These are phyloP conservation scores for Datnioides undecimradiatus DNA, from an alignment of 2,113 vertebrate species.

Conservation along the genomic window DNA sequence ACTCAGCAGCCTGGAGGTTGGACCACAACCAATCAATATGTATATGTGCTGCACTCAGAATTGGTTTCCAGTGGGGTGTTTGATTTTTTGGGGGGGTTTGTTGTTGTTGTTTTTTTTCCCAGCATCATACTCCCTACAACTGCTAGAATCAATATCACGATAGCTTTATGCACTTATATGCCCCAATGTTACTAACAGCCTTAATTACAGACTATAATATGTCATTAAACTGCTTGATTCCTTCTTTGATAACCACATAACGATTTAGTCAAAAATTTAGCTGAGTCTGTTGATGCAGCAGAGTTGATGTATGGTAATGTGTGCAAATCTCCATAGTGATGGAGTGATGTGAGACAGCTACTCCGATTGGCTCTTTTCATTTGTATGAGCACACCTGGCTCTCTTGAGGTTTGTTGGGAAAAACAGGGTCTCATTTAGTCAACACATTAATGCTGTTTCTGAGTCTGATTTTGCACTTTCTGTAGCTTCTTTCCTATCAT, in stretches of 20 bases:
- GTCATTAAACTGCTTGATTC: too few relatives aligned
- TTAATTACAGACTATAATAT: background rate
- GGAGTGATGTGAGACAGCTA: conserved; percentile 39
- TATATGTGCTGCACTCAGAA: background rate
- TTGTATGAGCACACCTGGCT: conserved; percentile 63
- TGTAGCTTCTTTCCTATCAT: background rate
- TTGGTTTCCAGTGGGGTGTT: background rate
- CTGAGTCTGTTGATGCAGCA: conserved; percentile 11
- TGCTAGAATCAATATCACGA: background rate
- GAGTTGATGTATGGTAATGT: conserved; percentile 62
- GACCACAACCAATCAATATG: conserved; percentile 3
- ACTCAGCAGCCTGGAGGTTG: conserved; percentile 2
- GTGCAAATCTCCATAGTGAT: conserved; percentile 76
- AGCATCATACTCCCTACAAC: background rate
- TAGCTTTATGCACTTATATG: background rate
- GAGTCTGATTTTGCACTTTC: background rate
- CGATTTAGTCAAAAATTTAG: background rate
- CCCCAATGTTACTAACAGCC: background rate
- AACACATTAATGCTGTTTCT: conserved; percentile 13
- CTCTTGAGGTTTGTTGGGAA: conserved; percentile 51
- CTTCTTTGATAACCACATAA: background rate
- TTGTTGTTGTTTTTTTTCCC: too few relatives aligned
- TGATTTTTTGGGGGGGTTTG: too few relatives aligned
- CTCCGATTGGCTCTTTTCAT: conserved; percentile 48
- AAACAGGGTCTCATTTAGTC: conserved; percentile 42